Evolutionary conservation across 2,113 vertebrate species (phyloP), one percentile per base, ranked within the genome.

Genomic region (Muntiacus muntjak): DNA sequence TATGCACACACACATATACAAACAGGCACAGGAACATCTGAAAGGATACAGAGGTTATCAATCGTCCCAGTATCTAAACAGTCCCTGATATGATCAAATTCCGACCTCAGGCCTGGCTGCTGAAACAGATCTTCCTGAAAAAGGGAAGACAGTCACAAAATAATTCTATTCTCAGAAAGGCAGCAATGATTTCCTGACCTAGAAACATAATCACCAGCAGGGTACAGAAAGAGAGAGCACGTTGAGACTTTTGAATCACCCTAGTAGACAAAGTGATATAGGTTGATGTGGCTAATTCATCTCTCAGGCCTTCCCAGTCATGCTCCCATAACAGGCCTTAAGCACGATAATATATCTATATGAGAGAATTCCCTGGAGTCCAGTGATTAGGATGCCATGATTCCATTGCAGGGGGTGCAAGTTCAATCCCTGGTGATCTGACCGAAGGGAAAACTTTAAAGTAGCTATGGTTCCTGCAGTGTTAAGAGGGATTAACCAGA

Each of bases 61-160:
- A 99, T 98, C 93, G 98, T 99, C 95, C 99, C 99, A 11, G 99
- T 99, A 98, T 99, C 99, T 98, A 99, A 98, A 97, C 99, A 99
- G 96, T 99, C 99, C 89, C 99, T 99, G 97, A 99, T 99, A 93
- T 99, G 99, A 95, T 99, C 99, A 99, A 99, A 99, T 98, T 99
- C 99, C 1, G 97, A 99, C 79, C 99, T 99, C 83, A 99, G 99
- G 57, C 99, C 99, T 81, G 99, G 99, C 74, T 99, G 99, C 98
- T 99, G 99, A 98, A 99, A 99, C 89, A 99, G 98, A 96, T 99
- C 99, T 98, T 99, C 99, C 99, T 99, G 98, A 54, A 99, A 98
- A 91, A 97, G 54, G 6, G 28, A 91, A 92, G 30, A 97, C 87
- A 96, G 55, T 62, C 71, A 97, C 43, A 96, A 91, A 96, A 71